These are phyloP conservation scores for Lithophane ornitopus DNA, from an alignment of 2,888 invertebrate species.

Conservation along the genomic window DNA sequence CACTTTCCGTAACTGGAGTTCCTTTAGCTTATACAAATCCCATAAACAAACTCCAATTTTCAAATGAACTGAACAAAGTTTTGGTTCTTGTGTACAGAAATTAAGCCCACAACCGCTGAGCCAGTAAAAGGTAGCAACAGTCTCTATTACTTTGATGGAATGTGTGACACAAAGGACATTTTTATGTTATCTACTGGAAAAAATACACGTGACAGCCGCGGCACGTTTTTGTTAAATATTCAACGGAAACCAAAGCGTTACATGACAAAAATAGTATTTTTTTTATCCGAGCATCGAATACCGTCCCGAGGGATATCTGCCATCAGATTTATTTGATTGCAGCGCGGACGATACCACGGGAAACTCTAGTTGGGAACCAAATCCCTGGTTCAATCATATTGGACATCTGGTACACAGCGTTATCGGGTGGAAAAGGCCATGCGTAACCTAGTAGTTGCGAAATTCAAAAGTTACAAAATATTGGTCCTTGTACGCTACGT, in stretches of 20 bases:
- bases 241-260: background rate
- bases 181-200: background rate
- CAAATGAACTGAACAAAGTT: background rate
- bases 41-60: background rate
- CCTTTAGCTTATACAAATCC: too few relatives aligned
- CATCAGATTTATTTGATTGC: constrained; percentile 57
- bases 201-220: background rate
- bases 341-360: constrained; percentile 14
- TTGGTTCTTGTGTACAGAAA: background rate
- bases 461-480: background rate
- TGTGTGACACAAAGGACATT: background rate
- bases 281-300: constrained; percentile 6
- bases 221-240: constrained; percentile 15
- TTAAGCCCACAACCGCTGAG: background rate
- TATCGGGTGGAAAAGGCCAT: constrained; percentile 26
- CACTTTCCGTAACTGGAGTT: background rate
- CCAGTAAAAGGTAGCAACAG: background rate
- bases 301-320: constrained; percentile 34
- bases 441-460: background rate
- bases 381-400: constrained; percentile 28
- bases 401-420: constrained; percentile 13
- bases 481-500: background rate
- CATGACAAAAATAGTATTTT: constrained; percentile 3
- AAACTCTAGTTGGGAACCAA: constrained; percentile 17
- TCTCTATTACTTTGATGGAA: background rate